Evolutionary conservation across 2,113 vertebrate genomes (phyloP).

Genomic region (Pterocles gutturalis): DNA sequence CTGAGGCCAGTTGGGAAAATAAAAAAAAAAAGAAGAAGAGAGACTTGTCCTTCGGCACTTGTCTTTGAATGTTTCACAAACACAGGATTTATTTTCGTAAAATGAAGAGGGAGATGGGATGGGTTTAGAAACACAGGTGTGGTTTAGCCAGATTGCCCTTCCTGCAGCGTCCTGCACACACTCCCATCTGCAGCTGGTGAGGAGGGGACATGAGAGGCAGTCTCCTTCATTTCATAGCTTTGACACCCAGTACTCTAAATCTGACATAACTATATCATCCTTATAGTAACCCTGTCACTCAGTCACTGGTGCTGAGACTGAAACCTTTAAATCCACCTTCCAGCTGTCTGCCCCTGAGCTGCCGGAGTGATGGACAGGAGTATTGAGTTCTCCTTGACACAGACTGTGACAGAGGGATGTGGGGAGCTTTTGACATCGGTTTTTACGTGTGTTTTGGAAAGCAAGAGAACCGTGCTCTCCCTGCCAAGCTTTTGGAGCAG

Average conservation of each 20-base stretch:
- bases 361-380: not conserved
- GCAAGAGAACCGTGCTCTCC: not conserved
- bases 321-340: constrained; percentile 40
- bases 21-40: not conserved
- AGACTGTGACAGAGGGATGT: not conserved
- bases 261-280: constrained; percentile 4
- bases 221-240: constrained; percentile 5
- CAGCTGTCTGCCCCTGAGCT: constrained; percentile 7
- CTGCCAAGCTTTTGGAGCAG: not conserved
- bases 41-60: not conserved
- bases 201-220: not conserved
- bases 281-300: not conserved
- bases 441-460: not conserved
- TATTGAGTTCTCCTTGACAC: not conserved
- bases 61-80: not conserved
- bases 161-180: not conserved
- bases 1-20: not conserved
- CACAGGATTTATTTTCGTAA: not conserved
- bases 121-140: not conserved
- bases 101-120: not conserved
- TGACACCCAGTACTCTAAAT: not conserved
- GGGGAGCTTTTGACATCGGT: not conserved
- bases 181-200: not conserved
- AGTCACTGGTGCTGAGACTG: not conserved
- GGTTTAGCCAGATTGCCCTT: not conserved